Percentiles rank a stretch among this genome's conserved stretches.
Conservation (phyloP, 2,888 invertebrate genomes). For the Sinhomidia bicolor region DNA sequence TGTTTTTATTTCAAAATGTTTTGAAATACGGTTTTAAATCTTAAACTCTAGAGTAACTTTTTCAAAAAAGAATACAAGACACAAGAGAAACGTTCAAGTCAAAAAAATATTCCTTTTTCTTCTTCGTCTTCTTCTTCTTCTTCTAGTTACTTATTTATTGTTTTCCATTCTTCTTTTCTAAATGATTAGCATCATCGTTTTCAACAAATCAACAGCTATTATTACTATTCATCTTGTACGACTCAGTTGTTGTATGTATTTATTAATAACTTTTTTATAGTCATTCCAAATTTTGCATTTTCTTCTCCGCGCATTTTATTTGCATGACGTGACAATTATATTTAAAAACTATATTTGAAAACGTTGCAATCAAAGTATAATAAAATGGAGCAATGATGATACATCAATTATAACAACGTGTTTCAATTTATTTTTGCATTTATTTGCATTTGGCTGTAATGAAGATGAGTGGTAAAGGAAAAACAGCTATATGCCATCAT, state of each 20-base stretch:
- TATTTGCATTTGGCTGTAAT: not conserved
- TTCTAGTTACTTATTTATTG: not conserved
- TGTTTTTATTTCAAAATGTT: constrained; percentile 70
- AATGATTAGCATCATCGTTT: not conserved
- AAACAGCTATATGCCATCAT: not conserved
- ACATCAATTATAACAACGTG: constrained; percentile 11
- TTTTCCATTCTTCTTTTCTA: not conserved
- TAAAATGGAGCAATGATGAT: not conserved
- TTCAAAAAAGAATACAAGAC: constrained; percentile 1
- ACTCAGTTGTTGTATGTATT: not conserved
- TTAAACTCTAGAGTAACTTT: constrained; percentile 12
- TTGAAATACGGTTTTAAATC: constrained; percentile 67
- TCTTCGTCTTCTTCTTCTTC: not conserved
- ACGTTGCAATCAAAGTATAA: not conserved
- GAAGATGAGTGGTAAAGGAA: not conserved
- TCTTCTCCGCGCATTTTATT: constrained; percentile 11
- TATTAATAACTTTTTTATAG: not conserved
- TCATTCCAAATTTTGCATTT: not conserved
- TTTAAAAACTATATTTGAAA: not conserved
- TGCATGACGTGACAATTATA: not conserved
- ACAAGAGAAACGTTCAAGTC: too few species aligned
- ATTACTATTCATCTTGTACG: not conserved
- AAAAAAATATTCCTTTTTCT: too few species aligned
- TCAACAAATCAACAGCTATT: constrained; percentile 21
- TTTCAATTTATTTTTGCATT: not conserved